Percentiles rank a stretch among this genome's conserved stretches.
These are phyloP conservation scores for Stomorhina lunata DNA, from an alignment of 2,888 invertebrate species.

Conservation along the genomic window DNA sequence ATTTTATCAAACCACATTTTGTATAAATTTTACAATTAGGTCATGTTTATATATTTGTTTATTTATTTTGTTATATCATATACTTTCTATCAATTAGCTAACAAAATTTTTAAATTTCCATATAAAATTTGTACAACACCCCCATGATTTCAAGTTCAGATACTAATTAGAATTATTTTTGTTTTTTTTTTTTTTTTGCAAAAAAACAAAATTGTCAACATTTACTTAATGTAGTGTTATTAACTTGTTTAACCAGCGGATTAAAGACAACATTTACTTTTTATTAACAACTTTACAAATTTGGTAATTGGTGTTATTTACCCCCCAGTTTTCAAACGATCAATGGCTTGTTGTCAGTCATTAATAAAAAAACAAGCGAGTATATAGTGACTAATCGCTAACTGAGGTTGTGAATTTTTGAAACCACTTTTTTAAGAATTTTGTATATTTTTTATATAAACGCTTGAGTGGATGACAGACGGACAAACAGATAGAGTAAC, in stretches of 20 bases:
- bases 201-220: background rate
- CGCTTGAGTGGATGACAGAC: slow-evolving; percentile 8
- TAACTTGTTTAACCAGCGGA: slow-evolving; percentile 24
- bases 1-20: too few species aligned
- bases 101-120: slow-evolving; percentile 8
- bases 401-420: slow-evolving; percentile 4
- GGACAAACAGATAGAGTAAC: slow-evolving; percentile 11
- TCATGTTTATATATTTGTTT: background rate
- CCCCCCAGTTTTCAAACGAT: background rate
- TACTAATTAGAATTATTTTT: slow-evolving; percentile 6
- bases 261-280: slow-evolving; percentile 41
- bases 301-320: slow-evolving; percentile 32
- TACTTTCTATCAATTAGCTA: background rate
- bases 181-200: background rate
- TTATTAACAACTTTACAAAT: slow-evolving; percentile 49
- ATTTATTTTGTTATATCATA: background rate
- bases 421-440: background rate
- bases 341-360: slow-evolving; percentile 1
- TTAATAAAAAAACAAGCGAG: slow-evolving; percentile 15
- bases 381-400: slow-evolving; percentile 46
- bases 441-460: background rate
- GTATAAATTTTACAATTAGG: background rate
- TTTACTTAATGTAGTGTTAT: background rate
- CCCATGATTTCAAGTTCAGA: slow-evolving; percentile 3
- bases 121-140: slow-evolving; percentile 12